Base-by-base conservation (phyloP, 30 jellyfish, hydroid and myxozoan genomes). In the Aurelia sp. region DNA sequence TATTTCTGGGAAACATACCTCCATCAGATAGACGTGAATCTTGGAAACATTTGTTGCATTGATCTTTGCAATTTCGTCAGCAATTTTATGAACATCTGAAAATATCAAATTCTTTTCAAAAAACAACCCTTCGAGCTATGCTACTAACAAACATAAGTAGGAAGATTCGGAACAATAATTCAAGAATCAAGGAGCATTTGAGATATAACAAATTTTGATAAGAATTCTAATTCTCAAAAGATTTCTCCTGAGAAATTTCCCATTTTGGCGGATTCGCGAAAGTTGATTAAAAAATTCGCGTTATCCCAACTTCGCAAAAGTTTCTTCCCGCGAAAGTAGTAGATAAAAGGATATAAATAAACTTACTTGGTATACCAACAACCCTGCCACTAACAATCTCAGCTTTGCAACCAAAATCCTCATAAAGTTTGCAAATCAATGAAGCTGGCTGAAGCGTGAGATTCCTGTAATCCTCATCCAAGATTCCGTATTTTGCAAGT, bases 331-430 rank as follows among this genome's bases (percentile, higher is more conserved):
- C 33, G 2, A 27, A 27, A 27, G 33, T 0, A 27, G 33, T 27
- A 27, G 2, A 27, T 27, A 0, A 27, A 27, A 27, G 33, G 2
- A 27, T 27, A 27, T 72, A 10, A 19, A 40, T 17, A 47, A 67
- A 17, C 78, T 31, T 88, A 94, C 98, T 79, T 81, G 97, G 98
- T 20, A 85, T 92, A 12, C 97, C 98, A 59, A 71, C 87, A 17
- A 89, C 89, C 51, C 82, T 84, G 51, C 98, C 98, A 69, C 88
- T 80, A 13, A 81, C 92, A 52, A 94, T 75, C 52, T 79, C 90
- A 0, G 87, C 98, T 51, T 64, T 89, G 80, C 86, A 84, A 24
- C 98, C 98, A 79, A 52, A 94, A 63, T 88, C 94, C 59, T 94
- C 97, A 80, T 94, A 94, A 50, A 94, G 90, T 47, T 77, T 81